Base-by-base conservation (phyloP, 2,888 invertebrate species). In the Caenorhabditis sulstoni region DNA sequence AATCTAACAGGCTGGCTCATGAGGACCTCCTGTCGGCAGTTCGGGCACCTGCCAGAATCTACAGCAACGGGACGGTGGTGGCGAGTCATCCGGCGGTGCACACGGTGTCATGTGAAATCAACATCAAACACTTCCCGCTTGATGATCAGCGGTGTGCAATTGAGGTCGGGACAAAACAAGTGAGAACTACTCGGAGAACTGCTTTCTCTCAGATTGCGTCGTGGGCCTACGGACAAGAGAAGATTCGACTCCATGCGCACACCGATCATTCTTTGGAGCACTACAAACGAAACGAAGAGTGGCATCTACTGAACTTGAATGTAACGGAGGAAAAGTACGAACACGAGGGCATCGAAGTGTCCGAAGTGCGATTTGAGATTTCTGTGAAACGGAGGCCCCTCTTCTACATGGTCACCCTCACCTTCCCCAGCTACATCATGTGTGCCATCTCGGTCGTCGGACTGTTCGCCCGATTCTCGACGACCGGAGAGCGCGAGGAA, bases 381-480 rank as follows among this genome's bases (percentile, higher is more conserved):
- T 75, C 85, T 14, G 87, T 89, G 8, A 84, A 86, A n/a, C 76
- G 89, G 14, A 84, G 89, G 37, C 89, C 89, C 11, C 81, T 89
- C 0, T 89, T 89, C 75, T 89, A 89, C 79, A 87, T 89, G 87
- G 87, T 89, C 59, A 89, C 88, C 0, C 71, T 89, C 16, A 89
- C 88, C 1, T 87, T 89, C 61, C 89, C 89, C 9, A 84, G 84
- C 5, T 88, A 88, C 58, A 83, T 87, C 12, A 87, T 87, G 87
- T 87, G 87, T 47, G 86, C 87, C 11, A 87, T 87, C 58, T 87
- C 86, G 8, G 85, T 89, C 1, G 87, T 89, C 52, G 89, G 89
- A 22, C 75, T 89, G 20, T 89, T 87, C 61, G 89, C 89, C 11
- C 58, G 89, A 55, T 87, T 87, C 66, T 87, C 86, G 1, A 87